Evolutionary conservation across 1,140 invertebrate genomes (phyloP).

Genomic region (Ostrea denselamellosa): DNA sequence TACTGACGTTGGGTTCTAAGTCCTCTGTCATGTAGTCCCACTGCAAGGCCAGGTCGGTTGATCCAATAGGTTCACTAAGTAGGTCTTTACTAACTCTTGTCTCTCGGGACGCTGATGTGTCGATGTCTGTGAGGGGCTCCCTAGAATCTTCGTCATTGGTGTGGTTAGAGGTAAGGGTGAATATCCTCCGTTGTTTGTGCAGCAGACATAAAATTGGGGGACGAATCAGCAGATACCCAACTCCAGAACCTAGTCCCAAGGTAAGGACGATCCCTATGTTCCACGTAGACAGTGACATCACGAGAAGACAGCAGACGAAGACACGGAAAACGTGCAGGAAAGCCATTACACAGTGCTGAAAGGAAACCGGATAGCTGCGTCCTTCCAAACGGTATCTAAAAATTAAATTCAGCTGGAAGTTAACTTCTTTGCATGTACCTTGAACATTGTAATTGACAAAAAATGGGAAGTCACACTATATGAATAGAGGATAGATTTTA

Average conservation of each 20-base stretch:
- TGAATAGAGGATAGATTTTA: background rate
- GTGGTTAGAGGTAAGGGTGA: background rate
- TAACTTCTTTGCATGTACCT: background rate
- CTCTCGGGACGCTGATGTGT: background rate
- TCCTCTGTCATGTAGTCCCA: conserved; percentile 15
- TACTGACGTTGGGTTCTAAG: background rate
- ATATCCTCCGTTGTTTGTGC: background rate
- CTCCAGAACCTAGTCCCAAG: conserved; percentile 7
- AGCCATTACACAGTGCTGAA: conserved; percentile 21
- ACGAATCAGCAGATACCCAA: conserved; percentile 38
- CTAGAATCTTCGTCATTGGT: too few species aligned
- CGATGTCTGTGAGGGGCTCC: background rate
- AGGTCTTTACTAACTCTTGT: background rate
- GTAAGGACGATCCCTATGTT: conserved; percentile 25
- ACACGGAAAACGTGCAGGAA: background rate
- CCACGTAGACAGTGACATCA: background rate
- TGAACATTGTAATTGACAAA: background rate
- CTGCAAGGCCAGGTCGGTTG: background rate
- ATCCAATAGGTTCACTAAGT: background rate
- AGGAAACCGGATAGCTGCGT: background rate
- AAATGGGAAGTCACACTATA: background rate
- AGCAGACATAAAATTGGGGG: background rate
- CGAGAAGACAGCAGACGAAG: background rate
- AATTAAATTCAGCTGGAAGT: background rate
- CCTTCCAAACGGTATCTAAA: background rate